Percentiles rank a stretch among this genome's conserved stretches.
phyloP scores from a whole-genome alignment of 2,113 vertebrate genomes.

The Sciurus niger region DNA sequence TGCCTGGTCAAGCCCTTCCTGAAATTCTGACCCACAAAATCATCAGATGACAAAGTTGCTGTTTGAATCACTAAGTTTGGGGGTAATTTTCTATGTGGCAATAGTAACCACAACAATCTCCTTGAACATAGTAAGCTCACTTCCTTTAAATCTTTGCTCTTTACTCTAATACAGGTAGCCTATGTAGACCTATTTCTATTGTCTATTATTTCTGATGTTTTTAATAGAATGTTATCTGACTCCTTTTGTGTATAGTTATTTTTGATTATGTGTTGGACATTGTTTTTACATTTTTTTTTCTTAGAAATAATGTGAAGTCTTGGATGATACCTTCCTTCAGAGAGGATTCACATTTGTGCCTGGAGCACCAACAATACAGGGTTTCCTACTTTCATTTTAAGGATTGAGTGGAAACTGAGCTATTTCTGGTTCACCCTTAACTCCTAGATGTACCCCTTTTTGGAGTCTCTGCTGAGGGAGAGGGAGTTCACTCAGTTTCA shows the following conservation, averaged over 20 bases:
- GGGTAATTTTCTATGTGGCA: not conserved
- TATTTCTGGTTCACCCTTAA: not conserved
- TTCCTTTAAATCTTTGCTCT: constrained; percentile 46
- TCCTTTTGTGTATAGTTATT: not conserved
- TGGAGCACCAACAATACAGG: not conserved
- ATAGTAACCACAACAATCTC: not conserved
- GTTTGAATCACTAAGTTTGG: constrained; percentile 2
- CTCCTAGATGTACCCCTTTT: not conserved
- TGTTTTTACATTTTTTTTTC: not conserved
- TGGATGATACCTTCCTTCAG: not conserved
- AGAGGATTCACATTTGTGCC: not conserved
- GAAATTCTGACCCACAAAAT: not conserved
- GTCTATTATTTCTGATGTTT: constrained; percentile 44
- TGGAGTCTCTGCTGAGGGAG: not conserved
- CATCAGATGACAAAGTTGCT: not conserved
- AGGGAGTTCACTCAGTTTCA: not conserved
- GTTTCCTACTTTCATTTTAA: not conserved
- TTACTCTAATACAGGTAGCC: not conserved
- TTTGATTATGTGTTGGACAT: constrained; percentile 16
- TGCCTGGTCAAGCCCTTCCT: not conserved
- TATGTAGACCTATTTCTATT: constrained; percentile 27
- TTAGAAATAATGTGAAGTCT: not conserved
- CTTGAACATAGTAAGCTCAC: not conserved
- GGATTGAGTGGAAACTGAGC: not conserved
- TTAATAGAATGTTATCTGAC: not conserved